Base-by-base conservation (phyloP, 1,140 invertebrate species). In the Zelostemma sp. region DNA sequence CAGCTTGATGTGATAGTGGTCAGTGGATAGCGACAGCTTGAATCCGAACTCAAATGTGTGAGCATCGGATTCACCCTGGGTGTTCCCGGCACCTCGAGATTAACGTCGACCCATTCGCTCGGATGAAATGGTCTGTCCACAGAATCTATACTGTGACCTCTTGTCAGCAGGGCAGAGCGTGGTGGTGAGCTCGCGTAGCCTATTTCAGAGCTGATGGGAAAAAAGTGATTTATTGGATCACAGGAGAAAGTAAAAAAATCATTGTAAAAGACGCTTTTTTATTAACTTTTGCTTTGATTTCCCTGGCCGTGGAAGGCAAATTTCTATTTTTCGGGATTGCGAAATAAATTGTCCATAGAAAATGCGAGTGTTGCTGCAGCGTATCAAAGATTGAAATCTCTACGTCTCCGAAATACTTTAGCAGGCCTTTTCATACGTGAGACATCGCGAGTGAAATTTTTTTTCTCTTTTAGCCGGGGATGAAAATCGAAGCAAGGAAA, bases 61-160 rank as follows among this genome's bases (percentile, higher is more conserved):
- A 82, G 72, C 25, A 60, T 68, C 16, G 81, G 75, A 67, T 79
- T 79, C 1, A 79, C 53, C 58, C 81, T 82, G 46, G 80, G 80
- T 57, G 86, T 81, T 63, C 80, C 79, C 15, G 87, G 84, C 28
- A 87, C 87, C 76, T 88, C 86, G 40, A 88, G 79, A 68, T 86
- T 83, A 55, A 84, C 86, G 71, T 88, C 87, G 14, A 87, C 87
- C 87, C 87, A 88, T 68, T 88, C 87, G 55, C 85, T 86, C 18
- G 86, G 84, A 69, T 85, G 84, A 70, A 85, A 85, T 28, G 83
- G 84, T 53, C 82, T 80, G 74, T 85, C 83, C 33, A 84, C 81
- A 16, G 84, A 85, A 69, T 85, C 83, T 79, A 85, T 84, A 75
- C 84, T 85, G 18, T 76, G 74, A 56, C 80, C 82, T 43, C 82